Evolutionary conservation across 2,888 invertebrate genomes (phyloP).

Genomic region (Timandra comae): DNA sequence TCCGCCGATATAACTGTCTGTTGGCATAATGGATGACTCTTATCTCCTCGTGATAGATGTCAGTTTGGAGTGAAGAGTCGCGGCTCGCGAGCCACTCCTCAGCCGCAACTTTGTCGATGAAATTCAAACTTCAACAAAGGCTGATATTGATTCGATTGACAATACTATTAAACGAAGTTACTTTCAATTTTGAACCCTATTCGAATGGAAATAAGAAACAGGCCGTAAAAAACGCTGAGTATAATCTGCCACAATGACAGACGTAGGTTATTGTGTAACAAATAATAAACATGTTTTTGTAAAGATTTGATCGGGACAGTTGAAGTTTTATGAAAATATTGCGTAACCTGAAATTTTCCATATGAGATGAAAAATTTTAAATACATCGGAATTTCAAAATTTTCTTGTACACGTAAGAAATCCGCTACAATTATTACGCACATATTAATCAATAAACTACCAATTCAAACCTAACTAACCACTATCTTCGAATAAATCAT

Average conservation of each 20-base stretch:
- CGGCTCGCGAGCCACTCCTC: conserved; percentile 1
- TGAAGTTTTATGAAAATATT: too few species aligned
- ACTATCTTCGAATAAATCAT: too few species aligned
- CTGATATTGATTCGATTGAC: conserved; percentile 26
- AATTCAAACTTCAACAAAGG: conserved; percentile 23
- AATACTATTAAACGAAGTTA: conserved; percentile 8
- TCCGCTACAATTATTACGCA: too few species aligned
- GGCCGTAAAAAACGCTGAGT: conserved; percentile 3
- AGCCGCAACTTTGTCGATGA: conserved; percentile 16
- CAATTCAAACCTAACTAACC: too few species aligned
- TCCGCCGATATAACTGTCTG: conserved; percentile 2
- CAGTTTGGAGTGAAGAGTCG: conserved; percentile 14
- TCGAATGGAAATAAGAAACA: background rate
- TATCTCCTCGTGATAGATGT: conserved; percentile 13
- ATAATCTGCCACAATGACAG: conserved; percentile 24
- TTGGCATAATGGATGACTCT: conserved; percentile 6
- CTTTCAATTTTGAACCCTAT: conserved; percentile 9
- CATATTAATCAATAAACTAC: too few species aligned
- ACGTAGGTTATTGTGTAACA: conserved; percentile 23
- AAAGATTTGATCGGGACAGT: conserved; percentile 16
- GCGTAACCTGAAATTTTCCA: too few species aligned
- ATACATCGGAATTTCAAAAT: too few species aligned
- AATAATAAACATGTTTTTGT: conserved; percentile 20
- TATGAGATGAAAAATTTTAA: too few species aligned
- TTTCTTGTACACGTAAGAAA: too few species aligned